Conservation (phyloP, 2,797 vertebrate species). For the Leptoclinus maculatus region DNA sequence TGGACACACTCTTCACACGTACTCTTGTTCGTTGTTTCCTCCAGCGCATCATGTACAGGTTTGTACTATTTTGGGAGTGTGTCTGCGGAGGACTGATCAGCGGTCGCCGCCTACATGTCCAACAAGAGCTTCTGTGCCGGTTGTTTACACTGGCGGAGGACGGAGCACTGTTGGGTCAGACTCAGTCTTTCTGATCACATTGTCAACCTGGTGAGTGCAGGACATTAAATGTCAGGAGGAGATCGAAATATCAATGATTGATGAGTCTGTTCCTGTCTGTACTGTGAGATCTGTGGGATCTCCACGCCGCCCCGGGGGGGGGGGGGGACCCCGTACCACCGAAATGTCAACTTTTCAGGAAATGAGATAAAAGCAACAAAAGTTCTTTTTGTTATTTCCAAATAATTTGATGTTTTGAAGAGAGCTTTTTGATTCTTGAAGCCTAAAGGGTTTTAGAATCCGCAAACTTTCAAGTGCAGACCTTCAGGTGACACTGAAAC, state of each 20-base stretch:
- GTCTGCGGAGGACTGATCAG: neutral
- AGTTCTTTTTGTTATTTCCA: constrained; percentile 23
- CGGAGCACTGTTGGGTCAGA: constrained; percentile 47
- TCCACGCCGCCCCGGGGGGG: constrained; percentile 25
- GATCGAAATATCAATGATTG: constrained; percentile 76
- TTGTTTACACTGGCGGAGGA: constrained; percentile 47
- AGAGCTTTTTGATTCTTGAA: constrained; percentile 3
- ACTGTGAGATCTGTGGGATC: constrained; percentile 64
- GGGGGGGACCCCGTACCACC: constrained; percentile 47
- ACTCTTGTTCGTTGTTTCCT: neutral
- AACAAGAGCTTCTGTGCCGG: constrained; percentile 11
- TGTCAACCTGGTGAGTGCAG: constrained; percentile 67
- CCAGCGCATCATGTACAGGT: neutral
- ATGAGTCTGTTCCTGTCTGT: constrained; percentile 72
- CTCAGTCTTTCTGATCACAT: constrained; percentile 72
- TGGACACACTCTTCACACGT: neutral
- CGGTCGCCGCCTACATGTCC: constrained; percentile 23
- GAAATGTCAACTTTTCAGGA: constrained; percentile 63
- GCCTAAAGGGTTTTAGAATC: neutral
- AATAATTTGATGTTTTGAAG: constrained; percentile 15
- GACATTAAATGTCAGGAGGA: constrained; percentile 75
- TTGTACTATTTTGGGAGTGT: neutral
- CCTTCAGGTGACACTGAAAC: constrained; percentile 11
- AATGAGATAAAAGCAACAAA: constrained; percentile 2
- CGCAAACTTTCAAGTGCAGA: constrained; percentile 14